Evolutionary conservation across 2,797 vertebrate species (phyloP).

Genomic region (Parauchenoglanis ngamensis): DNA sequence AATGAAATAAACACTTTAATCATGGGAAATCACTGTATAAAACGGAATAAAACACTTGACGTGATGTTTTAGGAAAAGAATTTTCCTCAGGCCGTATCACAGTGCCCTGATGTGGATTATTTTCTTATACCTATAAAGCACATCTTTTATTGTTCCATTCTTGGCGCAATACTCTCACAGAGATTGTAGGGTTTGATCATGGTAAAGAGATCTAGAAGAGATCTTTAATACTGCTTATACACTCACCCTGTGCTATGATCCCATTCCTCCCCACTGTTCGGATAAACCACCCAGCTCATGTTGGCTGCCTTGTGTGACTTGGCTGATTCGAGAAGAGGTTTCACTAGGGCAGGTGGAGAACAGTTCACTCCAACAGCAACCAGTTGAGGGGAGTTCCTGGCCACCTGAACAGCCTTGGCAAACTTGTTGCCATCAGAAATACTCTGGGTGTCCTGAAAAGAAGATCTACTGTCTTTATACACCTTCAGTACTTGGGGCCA

Average conservation of each 20-base stretch:
- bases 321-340: slow-evolving; percentile 72
- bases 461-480: neutral
- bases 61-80: neutral
- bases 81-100: neutral
- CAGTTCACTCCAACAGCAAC: slow-evolving; percentile 82
- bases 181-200: neutral
- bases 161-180: neutral
- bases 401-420: slow-evolving; percentile 68
- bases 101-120: neutral
- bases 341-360: slow-evolving; percentile 71
- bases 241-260: slow-evolving; percentile 70
- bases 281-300: slow-evolving; percentile 79
- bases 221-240: neutral
- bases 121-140: neutral
- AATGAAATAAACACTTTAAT: neutral
- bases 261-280: slow-evolving; percentile 82
- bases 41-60: neutral
- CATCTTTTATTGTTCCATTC: neutral
- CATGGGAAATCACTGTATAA: neutral
- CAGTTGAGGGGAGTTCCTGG: slow-evolving; percentile 70
- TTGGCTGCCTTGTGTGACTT: slow-evolving; percentile 59
- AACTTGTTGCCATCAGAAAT: slow-evolving; percentile 78
- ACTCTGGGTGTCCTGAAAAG: slow-evolving; percentile 65
- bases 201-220: neutral
- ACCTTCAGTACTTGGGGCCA: neutral